Evolutionary conservation across 1,140 invertebrate genomes (phyloP), one percentile per base, ranked within the genome.

Genomic region (Limonius californicus): DNA sequence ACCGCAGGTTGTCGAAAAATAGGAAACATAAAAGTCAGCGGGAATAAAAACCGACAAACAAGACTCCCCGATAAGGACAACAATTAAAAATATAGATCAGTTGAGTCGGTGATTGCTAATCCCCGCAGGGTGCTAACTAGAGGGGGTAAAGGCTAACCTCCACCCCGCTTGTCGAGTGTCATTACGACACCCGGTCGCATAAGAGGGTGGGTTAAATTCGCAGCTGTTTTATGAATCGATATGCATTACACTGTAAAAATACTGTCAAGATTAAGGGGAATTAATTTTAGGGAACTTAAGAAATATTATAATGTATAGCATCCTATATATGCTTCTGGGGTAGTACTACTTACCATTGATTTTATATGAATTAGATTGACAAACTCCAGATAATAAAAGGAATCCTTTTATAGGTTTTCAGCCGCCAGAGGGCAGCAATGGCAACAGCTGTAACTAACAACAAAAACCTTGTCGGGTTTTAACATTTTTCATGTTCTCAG

Each of bases 221-320:
- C 68, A 69, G 68, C 68, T 69, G 68, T 69, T 69, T 65, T 54
- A 35, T 18, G 59, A 68, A 67, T 69, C 68, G 63, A 69, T 69
- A 67, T 50, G 16, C 23, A 27, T 27, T 27, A 27, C 23, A 9
- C 3, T 27, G 23, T 3, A 27, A 27, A 27, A 27, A 27, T 27
- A 27, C 9, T 27, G 9, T n/a, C n/a, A n/a, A n/a, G n/a, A n/a
- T n/a, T n/a, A n/a, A n/a, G n/a, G 9, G 23, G 23, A 27, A 27
- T 27, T 27, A 27, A 27, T 27, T 27, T 27, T 27, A 9, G 23
- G n/a, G n/a, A n/a, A n/a, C n/a, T n/a, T n/a, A n/a, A n/a, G n/a
- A n/a, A n/a, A n/a, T n/a, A n/a, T n/a, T n/a, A n/a, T n/a, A n/a
- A n/a, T n/a, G n/a, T n/a, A n/a, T n/a, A n/a, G n/a, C n/a, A n/a